These are phyloP conservation scores for Cirrhinus molitorella DNA, from an alignment of 2,797 vertebrate species.

Conservation along the genomic window DNA sequence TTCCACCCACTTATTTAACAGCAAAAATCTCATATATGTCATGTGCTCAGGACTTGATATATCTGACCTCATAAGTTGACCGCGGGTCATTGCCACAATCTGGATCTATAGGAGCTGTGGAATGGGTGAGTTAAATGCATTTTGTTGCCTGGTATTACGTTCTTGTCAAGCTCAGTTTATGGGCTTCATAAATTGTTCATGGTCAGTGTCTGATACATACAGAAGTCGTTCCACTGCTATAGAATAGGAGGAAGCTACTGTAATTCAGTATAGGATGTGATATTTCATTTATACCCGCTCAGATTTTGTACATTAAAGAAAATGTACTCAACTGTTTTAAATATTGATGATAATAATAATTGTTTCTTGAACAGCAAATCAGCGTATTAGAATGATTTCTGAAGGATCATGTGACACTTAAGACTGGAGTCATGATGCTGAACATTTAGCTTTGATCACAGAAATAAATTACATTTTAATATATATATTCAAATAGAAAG, in stretches of 20 bases:
- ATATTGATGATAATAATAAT: too few species aligned
- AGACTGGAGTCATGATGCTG: too few species aligned
- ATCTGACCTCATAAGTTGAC: neutral
- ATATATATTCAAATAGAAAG: too few species aligned
- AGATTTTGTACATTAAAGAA: too few species aligned
- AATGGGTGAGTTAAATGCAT: neutral
- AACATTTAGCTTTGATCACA: too few species aligned
- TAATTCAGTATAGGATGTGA: neutral
- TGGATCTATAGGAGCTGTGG: slow-evolving; percentile 22
- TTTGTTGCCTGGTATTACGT: slow-evolving; percentile 20
- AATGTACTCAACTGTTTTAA: too few species aligned
- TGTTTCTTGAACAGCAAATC: too few species aligned
- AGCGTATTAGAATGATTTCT: too few species aligned
- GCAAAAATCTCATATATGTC: slow-evolving; percentile 9
- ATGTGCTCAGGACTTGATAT: neutral
- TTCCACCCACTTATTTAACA: neutral
- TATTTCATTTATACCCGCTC: neutral
- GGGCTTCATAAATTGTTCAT: slow-evolving; percentile 26
- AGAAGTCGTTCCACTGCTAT: neutral
- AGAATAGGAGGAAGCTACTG: neutral
- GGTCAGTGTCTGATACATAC: neutral
- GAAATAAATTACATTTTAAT: too few species aligned
- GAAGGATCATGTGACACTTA: too few species aligned
- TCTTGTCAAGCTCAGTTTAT: slow-evolving; percentile 37
- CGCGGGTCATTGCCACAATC: neutral